These are phyloP conservation scores for Jordanella pulchra DNA, from an alignment of 2,797 vertebrate species.

Conservation along the genomic window DNA sequence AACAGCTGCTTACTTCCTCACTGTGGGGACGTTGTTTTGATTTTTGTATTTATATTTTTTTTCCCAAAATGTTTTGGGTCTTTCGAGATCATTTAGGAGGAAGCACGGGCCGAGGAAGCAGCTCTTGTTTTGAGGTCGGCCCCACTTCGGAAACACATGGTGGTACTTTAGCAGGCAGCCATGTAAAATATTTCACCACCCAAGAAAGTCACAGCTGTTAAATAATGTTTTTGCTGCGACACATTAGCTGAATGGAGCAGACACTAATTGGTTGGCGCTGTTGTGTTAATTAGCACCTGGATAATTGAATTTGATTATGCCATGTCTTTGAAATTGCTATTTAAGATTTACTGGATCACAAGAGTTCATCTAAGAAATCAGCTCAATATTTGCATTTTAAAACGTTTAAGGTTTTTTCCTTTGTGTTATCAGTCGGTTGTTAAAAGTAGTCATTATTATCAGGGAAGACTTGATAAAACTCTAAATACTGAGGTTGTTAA, in stretches of 20 bases:
- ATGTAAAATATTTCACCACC: neutral
- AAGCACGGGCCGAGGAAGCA: neutral
- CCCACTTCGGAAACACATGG: neutral
- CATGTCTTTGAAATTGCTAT: constrained; percentile 4
- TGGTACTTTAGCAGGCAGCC: neutral
- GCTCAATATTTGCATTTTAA: neutral
- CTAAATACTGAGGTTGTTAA: too few species aligned
- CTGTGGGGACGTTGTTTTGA: neutral
- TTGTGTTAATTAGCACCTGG: constrained; percentile 22
- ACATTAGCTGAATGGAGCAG: neutral
- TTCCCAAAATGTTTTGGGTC: neutral
- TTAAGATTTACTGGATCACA: neutral
- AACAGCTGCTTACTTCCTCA: neutral
- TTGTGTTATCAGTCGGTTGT: too few species aligned
- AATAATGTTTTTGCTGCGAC: neutral
- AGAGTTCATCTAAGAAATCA: neutral
- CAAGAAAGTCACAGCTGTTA: neutral
- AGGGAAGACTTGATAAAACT: too few species aligned
- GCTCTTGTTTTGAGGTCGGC: neutral
- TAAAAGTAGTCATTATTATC: too few species aligned
- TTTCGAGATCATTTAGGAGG: neutral
- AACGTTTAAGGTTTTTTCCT: too few species aligned
- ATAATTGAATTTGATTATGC: constrained; percentile 27
- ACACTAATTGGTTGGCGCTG: neutral
- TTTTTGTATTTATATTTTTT: neutral